phyloP scores from a whole-genome alignment of 1,140 invertebrate species.

The Linepithema humile region DNA sequence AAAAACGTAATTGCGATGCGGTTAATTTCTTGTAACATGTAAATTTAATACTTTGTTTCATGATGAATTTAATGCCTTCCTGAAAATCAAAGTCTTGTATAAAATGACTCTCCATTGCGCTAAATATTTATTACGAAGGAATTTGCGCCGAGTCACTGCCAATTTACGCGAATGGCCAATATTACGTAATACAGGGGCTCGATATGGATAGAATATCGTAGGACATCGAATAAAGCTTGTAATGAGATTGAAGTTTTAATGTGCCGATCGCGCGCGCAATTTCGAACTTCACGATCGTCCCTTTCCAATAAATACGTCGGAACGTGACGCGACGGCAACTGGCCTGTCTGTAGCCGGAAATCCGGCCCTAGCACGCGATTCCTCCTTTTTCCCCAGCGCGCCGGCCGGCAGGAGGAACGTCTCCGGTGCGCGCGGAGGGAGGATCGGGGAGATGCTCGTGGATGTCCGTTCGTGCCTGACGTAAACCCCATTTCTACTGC shows the following conservation, averaged over 20 bases:
- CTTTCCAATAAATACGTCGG: constrained; percentile 52
- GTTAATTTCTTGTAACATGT: not conserved
- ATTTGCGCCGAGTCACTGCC: not conserved
- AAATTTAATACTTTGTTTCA: not conserved
- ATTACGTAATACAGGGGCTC: not conserved
- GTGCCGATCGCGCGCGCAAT: constrained; percentile 49
- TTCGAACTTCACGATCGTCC: constrained; percentile 42
- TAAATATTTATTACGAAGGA: not conserved
- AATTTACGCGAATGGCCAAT: constrained; percentile 17
- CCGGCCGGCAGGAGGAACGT: constrained; percentile 1
- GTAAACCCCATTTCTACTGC: constrained; percentile 53
- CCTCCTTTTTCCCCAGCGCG: constrained; percentile 29
- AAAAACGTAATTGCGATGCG: not conserved
- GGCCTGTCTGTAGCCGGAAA: constrained; percentile 53
- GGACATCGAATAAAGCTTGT: constrained; percentile 31
- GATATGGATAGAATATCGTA: not conserved
- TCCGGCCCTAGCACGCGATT: constrained; percentile 47
- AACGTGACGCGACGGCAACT: constrained; percentile 50
- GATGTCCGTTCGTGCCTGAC: constrained; percentile 56
- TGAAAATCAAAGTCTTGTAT: too few species aligned
- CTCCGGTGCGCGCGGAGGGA: not conserved
- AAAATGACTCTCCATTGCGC: not conserved
- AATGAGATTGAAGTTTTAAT: constrained; percentile 52
- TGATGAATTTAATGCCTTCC: not conserved
- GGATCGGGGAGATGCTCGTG: constrained; percentile 30